Conservation (phyloP, 2,113 vertebrate species). For the Trachemys scripta region DNA sequence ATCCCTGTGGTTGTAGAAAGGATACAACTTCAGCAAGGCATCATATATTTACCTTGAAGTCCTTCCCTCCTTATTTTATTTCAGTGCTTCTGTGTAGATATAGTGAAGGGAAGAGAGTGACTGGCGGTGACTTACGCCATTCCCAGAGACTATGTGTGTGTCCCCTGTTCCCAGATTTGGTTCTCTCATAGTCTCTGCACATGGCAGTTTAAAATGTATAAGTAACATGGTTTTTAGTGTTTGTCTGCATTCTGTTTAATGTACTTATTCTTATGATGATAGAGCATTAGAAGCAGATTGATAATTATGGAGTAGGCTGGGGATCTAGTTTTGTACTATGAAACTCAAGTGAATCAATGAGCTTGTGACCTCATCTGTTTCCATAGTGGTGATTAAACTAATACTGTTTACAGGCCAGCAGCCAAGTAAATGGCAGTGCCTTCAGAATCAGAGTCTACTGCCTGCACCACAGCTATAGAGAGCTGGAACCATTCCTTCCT, state of each 20-base stretch:
- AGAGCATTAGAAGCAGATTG: too few species aligned
- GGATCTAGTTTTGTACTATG: neutral
- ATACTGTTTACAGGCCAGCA: neutral
- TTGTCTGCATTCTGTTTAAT: neutral
- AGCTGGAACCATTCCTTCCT: too few species aligned
- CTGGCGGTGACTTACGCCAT: too few species aligned
- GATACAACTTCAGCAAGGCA: neutral
- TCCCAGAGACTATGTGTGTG: rapidly evolving
- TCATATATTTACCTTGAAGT: neutral
- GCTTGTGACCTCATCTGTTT: neutral
- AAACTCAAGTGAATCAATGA: neutral
- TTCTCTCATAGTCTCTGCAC: neutral
- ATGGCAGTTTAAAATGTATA: neutral
- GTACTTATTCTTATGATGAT: too few species aligned
- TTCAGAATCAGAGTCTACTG: neutral
- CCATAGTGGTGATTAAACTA: neutral
- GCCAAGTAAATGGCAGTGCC: neutral
- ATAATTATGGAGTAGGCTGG: neutral
- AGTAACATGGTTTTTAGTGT: neutral
- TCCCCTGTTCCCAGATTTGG: neutral
- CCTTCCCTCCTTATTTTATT: neutral
- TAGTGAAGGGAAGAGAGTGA: neutral
- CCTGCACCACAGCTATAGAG: too few species aligned
- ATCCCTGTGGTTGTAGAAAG: neutral
- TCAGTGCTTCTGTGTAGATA: neutral